These are phyloP conservation scores for Scomber japonicus DNA, from an alignment of 2,113 vertebrate genomes.

Conservation along the genomic window DNA sequence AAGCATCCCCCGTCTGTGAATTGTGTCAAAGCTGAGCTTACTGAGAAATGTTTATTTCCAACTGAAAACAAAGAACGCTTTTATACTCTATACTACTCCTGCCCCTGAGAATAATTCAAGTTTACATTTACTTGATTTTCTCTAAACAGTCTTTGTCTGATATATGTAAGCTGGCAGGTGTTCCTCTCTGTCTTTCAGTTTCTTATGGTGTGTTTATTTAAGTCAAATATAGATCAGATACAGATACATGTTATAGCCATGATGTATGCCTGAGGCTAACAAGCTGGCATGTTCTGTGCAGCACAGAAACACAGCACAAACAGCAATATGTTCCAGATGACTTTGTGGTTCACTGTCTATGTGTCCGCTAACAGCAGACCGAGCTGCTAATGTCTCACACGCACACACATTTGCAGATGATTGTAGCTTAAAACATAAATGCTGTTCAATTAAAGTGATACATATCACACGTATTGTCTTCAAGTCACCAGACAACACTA, in stretches of 20 bases:
- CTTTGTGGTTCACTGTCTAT: constrained; percentile 33
- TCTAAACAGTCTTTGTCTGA: constrained; percentile 31
- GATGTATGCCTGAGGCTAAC: constrained; percentile 39
- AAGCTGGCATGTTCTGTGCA: constrained; percentile 50
- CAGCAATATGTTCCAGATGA: constrained; percentile 55
- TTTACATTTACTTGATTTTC: constrained; percentile 45
- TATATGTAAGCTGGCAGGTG: constrained; percentile 27
- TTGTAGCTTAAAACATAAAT: constrained; percentile 7
- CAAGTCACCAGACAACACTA: neutral
- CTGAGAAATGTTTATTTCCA: constrained; percentile 13
- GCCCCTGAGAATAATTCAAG: constrained; percentile 30
- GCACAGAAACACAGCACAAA: neutral
- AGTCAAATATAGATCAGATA: constrained; percentile 48
- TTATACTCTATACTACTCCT: neutral
- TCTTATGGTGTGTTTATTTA: constrained; percentile 46
- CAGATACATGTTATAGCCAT: constrained; percentile 31
- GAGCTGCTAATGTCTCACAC: constrained; percentile 28
- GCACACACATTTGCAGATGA: constrained; percentile 24
- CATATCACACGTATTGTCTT: neutral
- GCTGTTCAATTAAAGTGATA: neutral
- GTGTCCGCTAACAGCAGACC: constrained; percentile 37
- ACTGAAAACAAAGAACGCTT: constrained; percentile 39
- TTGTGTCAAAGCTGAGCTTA: neutral
- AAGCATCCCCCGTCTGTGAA: neutral
- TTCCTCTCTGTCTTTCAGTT: constrained; percentile 21